phyloP scores from a whole-genome alignment of 2,888 invertebrate species.

The Aquatica leii region DNA sequence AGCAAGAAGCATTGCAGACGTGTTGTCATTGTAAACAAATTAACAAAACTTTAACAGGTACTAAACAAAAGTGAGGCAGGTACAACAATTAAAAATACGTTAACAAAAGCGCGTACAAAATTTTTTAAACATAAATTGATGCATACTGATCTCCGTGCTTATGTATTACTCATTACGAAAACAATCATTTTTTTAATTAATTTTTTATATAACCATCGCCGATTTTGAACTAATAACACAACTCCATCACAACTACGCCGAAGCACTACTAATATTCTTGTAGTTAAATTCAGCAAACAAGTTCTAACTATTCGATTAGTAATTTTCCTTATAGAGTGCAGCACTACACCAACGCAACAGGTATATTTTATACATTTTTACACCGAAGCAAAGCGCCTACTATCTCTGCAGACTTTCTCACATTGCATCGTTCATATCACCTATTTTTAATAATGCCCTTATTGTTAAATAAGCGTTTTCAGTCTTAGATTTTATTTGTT shows the following conservation, averaged over 20 bases:
- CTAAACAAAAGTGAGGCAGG: slow-evolving; percentile 33
- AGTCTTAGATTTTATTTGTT: no score
- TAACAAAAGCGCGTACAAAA: slow-evolving; percentile 25
- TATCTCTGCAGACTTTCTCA: no score
- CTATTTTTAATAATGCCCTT: no score
- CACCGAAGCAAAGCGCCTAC: not conserved
- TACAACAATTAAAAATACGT: slow-evolving; percentile 31
- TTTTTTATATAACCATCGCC: slow-evolving; percentile 9
- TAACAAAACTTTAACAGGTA: slow-evolving; percentile 35
- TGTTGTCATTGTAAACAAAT: slow-evolving; percentile 37
- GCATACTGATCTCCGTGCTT: slow-evolving; percentile 20
- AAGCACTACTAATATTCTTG: not conserved
- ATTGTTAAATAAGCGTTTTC: no score
- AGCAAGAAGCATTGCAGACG: slow-evolving; percentile 37
- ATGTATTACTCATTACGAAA: slow-evolving; percentile 17
- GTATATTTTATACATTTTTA: no score
- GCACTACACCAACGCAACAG: slow-evolving; percentile 10
- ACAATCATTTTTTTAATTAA: slow-evolving; percentile 20
- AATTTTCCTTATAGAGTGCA: slow-evolving; percentile 8
- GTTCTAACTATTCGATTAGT: slow-evolving; percentile 6
- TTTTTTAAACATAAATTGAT: slow-evolving; percentile 19
- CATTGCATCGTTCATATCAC: no score
- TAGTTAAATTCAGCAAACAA: not conserved
- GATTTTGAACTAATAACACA: not conserved
- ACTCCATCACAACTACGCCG: slow-evolving; percentile 3